Percentiles rank a stretch among this genome's conserved stretches.
phyloP scores from a whole-genome alignment of 2,888 invertebrate genomes.

The Drosophila neotestacea region DNA sequence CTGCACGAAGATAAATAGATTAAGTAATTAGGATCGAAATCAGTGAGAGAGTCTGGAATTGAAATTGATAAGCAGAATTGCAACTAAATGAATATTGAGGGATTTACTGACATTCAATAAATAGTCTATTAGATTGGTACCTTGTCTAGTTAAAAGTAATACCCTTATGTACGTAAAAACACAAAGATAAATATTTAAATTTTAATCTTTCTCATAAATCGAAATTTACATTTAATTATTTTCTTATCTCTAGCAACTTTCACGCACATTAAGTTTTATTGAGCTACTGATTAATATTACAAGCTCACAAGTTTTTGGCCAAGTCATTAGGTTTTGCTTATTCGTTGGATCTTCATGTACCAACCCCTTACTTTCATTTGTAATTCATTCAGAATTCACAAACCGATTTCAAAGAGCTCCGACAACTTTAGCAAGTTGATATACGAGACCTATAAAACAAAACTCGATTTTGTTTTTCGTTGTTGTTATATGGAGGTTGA shows the following conservation, averaged over 20 bases:
- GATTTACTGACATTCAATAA: background rate
- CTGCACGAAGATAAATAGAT: slow-evolving; percentile 51
- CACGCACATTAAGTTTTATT: slow-evolving; percentile 26
- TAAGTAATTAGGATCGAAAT: slow-evolving; percentile 26
- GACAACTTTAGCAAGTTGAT: slow-evolving; percentile 38
- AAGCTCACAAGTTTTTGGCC: slow-evolving; percentile 8
- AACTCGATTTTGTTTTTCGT: slow-evolving; percentile 27
- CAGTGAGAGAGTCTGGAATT: background rate
- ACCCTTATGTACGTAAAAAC: too few species aligned
- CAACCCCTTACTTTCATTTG: slow-evolving; percentile 15
- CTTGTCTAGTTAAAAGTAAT: too few species aligned
- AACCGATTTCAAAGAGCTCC: slow-evolving; percentile 16
- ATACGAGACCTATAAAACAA: slow-evolving; percentile 31
- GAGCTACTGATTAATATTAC: slow-evolving; percentile 17
- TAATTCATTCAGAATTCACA: slow-evolving; percentile 18
- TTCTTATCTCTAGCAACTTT: slow-evolving; percentile 12
- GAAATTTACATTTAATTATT: background rate
- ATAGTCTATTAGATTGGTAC: too few species aligned
- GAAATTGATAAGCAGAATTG: slow-evolving; percentile 9
- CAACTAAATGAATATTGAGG: background rate
- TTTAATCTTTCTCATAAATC: background rate
- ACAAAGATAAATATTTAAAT: too few species aligned
- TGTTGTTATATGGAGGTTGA: slow-evolving; percentile 7
- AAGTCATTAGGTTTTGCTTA: slow-evolving; percentile 10
- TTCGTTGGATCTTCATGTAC: slow-evolving; percentile 12